phyloP scores from a whole-genome alignment of 1,140 invertebrate species.

The Ostrea edulis region DNA sequence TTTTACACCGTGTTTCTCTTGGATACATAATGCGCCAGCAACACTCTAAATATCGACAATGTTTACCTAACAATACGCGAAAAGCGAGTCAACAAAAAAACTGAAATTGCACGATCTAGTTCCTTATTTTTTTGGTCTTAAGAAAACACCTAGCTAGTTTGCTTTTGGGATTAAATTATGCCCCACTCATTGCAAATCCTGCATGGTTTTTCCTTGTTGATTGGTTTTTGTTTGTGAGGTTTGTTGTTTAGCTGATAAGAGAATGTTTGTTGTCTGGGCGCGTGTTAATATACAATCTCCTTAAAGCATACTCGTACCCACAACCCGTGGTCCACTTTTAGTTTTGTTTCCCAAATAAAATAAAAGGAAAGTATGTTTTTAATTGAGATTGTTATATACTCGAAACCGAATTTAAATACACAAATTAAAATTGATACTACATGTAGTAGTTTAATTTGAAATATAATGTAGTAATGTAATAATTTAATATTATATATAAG shows the following conservation, averaged over 20 bases:
- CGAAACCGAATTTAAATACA: neutral
- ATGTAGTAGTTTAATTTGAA: neutral
- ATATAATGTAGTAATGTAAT: neutral
- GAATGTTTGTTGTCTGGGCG: neutral
- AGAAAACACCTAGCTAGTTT: neutral
- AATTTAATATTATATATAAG: too few species aligned
- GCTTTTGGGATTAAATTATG: neutral
- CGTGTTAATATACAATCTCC: neutral
- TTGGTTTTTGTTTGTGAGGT: neutral
- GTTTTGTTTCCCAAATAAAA: neutral
- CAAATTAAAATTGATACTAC: neutral
- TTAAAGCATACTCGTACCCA: neutral
- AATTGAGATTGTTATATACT: too few species aligned
- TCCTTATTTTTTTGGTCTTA: neutral
- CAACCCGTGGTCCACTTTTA: neutral
- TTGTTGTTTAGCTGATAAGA: conserved; percentile 21
- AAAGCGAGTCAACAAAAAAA: conserved; percentile 6
- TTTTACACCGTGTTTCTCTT: conserved; percentile 28
- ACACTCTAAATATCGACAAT: conserved; percentile 28
- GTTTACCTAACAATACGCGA: conserved; percentile 24
- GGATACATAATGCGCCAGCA: conserved; percentile 29
- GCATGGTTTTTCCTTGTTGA: neutral
- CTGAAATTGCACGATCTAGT: neutral
- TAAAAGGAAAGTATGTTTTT: neutral
- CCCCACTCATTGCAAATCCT: neutral